Percentiles rank a stretch among this genome's conserved stretches.
phyloP scores from a whole-genome alignment of 2,888 invertebrate genomes.

The Nemoura dubitans region DNA sequence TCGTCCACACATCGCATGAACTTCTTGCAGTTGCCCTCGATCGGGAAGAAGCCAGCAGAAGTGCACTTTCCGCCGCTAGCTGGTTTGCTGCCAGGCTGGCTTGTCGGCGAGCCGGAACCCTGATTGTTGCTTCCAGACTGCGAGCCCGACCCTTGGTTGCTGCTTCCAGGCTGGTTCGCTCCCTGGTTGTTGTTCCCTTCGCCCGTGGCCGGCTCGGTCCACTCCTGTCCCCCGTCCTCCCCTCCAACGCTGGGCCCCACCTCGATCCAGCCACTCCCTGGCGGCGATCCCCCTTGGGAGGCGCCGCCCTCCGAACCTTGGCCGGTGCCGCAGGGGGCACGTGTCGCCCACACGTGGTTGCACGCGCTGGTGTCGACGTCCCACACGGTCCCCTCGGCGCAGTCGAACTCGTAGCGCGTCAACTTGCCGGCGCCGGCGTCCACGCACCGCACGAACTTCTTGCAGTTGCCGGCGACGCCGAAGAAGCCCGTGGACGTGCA shows the following conservation, averaged over 20 bases:
- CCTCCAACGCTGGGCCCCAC: neutral
- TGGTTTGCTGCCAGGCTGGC: neutral
- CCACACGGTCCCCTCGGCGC: constrained; percentile 68
- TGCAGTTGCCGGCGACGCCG: constrained; percentile 68
- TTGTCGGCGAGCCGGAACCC: neutral
- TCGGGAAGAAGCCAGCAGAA: constrained; percentile 70
- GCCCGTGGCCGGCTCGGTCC: neutral
- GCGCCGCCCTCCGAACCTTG: neutral
- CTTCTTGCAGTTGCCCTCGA: constrained; percentile 68
- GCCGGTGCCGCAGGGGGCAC: constrained; percentile 41
- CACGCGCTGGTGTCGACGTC: constrained; percentile 67
- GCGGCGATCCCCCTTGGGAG: neutral
- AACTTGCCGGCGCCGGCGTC: constrained; percentile 60
- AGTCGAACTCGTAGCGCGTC: constrained; percentile 64
- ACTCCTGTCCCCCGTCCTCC: neutral
- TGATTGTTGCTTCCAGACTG: constrained; percentile 15
- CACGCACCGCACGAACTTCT: constrained; percentile 73
- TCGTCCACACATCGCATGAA: constrained; percentile 71
- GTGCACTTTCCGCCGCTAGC: constrained; percentile 58
- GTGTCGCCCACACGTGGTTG: constrained; percentile 62
- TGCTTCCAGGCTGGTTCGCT: neutral
- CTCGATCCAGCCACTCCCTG: neutral
- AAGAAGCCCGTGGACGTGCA: constrained; percentile 71
- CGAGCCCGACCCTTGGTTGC: constrained; percentile 24
- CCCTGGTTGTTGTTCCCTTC: neutral